Conservation (phyloP, 2,113 vertebrate species). For the Bagarius yarrelli region DNA sequence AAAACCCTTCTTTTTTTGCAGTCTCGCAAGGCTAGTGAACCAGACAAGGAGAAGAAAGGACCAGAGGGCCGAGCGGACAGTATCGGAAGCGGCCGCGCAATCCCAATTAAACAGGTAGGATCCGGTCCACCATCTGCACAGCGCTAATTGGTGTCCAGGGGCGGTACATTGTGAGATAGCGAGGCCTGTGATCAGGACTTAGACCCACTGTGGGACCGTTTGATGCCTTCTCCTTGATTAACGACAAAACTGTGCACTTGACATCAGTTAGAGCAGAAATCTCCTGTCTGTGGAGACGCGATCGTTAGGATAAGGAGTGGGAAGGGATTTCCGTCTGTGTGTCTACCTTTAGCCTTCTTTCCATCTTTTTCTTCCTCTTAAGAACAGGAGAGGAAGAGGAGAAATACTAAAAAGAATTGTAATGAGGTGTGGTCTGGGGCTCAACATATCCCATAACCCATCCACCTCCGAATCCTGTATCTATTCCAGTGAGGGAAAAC, state of each 20-base stretch:
- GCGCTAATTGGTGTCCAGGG: constrained; percentile 59
- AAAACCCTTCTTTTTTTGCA: constrained; percentile 66
- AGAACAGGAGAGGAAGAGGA: constrained; percentile 16
- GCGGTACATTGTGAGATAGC: constrained; percentile 35
- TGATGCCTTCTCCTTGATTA: constrained; percentile 83
- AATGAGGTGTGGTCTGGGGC: constrained; percentile 83
- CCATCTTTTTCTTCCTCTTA: constrained; percentile 34
- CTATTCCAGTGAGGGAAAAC: constrained; percentile 65
- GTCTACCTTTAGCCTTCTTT: constrained; percentile 14
- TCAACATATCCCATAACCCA: constrained; percentile 72
- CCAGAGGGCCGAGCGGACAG: constrained; percentile 93
- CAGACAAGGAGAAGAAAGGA: constrained; percentile 98
- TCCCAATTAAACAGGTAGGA: constrained; percentile 98
- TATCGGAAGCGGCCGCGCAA: constrained; percentile 95
- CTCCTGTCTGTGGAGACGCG: constrained; percentile 85
- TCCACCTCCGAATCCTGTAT: constrained; percentile 75
- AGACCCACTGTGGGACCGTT: constrained; percentile 58
- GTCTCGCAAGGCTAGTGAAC: constrained; percentile 95
- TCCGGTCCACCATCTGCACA: constrained; percentile 45
- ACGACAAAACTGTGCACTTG: constrained; percentile 92
- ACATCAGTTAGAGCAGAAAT: constrained; percentile 93
- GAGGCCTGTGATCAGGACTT: constrained; percentile 53
- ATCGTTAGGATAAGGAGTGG: constrained; percentile 94
- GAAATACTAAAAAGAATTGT: constrained; percentile 60
- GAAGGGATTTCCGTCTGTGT: constrained; percentile 59